Conservation (phyloP, 1,140 invertebrate species). For the Euborellia annulipes region DNA sequence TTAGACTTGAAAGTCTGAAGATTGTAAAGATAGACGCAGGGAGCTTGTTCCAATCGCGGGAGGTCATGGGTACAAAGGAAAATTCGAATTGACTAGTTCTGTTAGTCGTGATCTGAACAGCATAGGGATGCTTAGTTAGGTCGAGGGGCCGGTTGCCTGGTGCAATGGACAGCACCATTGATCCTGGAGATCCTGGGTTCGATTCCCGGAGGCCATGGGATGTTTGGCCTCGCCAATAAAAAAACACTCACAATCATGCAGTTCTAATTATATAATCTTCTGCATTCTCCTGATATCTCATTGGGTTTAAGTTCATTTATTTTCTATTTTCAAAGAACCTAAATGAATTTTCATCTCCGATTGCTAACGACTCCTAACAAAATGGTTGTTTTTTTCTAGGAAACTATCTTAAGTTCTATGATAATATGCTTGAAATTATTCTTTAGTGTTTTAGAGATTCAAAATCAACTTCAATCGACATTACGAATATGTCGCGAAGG, state of each 20-base stretch:
- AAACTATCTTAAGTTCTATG: constrained; percentile 1
- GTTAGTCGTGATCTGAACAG: too few relatives aligned
- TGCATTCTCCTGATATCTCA: too few relatives aligned
- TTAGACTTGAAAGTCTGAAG: too few relatives aligned
- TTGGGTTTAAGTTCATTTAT: not conserved
- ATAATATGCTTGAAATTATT: constrained; percentile 5
- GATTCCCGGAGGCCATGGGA: too few relatives aligned
- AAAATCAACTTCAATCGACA: constrained; percentile 53
- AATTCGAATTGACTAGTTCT: too few relatives aligned
- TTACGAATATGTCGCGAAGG: constrained; percentile 53
- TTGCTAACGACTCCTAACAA: not conserved
- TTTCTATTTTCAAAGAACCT: not conserved
- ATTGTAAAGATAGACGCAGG: too few relatives aligned
- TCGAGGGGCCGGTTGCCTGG: too few relatives aligned
- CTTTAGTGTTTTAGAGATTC: constrained; percentile 53
- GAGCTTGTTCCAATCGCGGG: too few relatives aligned
- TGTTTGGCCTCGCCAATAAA: not conserved
- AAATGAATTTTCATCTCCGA: not conserved
- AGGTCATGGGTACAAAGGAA: too few relatives aligned
- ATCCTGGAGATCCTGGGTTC: too few relatives aligned
- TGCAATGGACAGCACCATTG: too few relatives aligned
- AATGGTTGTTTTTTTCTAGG: constrained; percentile 2
- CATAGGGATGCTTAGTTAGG: too few relatives aligned
- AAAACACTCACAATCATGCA: constrained; percentile 1
- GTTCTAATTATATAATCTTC: constrained; percentile 3